Evolutionary conservation across 2,113 vertebrate species (phyloP).

Genomic region (Datnioides undecimradiatus): DNA sequence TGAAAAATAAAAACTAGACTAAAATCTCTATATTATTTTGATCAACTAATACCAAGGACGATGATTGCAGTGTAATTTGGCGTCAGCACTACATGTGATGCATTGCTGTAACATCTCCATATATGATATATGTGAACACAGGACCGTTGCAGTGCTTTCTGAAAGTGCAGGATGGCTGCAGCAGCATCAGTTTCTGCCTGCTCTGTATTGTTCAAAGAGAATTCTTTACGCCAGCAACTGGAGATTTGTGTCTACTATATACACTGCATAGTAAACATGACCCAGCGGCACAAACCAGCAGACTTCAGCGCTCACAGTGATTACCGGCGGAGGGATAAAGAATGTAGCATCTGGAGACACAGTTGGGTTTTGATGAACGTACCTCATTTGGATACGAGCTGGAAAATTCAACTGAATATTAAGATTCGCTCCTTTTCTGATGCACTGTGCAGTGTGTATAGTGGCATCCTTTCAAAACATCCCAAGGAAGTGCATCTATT

Average conservation of each 20-base stretch:
- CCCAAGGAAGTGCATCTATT: neutral
- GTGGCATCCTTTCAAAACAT: neutral
- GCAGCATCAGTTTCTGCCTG: slow-evolving; percentile 19
- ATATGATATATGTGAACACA: neutral
- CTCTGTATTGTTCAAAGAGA: slow-evolving; percentile 44
- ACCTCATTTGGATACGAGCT: slow-evolving; percentile 29
- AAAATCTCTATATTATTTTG: too few relatives aligned
- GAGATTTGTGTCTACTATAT: slow-evolving; percentile 48
- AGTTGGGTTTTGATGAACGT: slow-evolving; percentile 67
- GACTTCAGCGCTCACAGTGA: slow-evolving; percentile 51
- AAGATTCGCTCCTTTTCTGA: slow-evolving; percentile 3
- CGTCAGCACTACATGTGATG: too few relatives aligned
- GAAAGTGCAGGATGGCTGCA: slow-evolving; percentile 9
- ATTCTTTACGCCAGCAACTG: slow-evolving; percentile 50
- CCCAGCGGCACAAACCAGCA: slow-evolving; percentile 48
- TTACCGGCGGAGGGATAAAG: slow-evolving; percentile 50
- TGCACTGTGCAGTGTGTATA: neutral
- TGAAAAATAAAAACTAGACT: too few relatives aligned
- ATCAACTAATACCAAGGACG: neutral
- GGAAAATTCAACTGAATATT: slow-evolving; percentile 33
- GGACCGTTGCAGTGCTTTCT: slow-evolving; percentile 9
- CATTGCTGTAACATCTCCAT: neutral
- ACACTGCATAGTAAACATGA: slow-evolving; percentile 66
- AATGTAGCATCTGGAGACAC: slow-evolving; percentile 60
- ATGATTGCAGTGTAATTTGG: neutral